Conservation (phyloP, 2,113 vertebrate species). For the Vidua macroura region DNA sequence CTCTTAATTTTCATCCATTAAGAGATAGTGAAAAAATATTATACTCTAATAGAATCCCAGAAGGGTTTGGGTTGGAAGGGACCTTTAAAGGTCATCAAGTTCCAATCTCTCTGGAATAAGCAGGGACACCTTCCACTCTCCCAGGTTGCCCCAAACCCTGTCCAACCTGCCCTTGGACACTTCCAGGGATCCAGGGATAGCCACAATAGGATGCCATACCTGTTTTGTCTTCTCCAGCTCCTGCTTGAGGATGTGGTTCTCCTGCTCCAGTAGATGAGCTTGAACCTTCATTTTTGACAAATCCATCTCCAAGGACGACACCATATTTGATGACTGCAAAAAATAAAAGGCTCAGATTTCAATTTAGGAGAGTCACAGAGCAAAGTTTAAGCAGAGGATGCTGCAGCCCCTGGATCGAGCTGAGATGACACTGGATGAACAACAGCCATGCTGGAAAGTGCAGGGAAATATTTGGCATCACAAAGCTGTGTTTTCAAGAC, state of each 20-base stretch:
- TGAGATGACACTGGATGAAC: not conserved
- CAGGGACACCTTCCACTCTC: not conserved
- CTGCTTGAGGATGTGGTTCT: constrained; percentile 78
- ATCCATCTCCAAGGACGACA: constrained; percentile 82
- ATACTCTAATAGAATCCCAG: not conserved
- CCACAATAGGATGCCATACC: not conserved
- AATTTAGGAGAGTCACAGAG: not conserved
- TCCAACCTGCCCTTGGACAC: not conserved
- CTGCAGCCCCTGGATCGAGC: not conserved
- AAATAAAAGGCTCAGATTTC: not conserved
- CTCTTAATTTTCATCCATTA: not conserved
- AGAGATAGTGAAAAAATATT: not conserved
- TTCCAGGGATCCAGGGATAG: not conserved
- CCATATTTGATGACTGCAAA: constrained; percentile 66
- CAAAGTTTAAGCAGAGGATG: not conserved
- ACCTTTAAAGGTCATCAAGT: not conserved
- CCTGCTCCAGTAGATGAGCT: constrained; percentile 75
- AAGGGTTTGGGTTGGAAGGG: not conserved
- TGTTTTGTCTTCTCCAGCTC: constrained; percentile 76
- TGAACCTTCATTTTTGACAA: constrained; percentile 79
- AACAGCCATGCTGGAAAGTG: not conserved
- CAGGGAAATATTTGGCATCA: not conserved
- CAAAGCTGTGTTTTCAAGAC: not conserved
- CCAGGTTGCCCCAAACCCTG: not conserved
- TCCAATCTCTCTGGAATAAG: not conserved